Base-by-base conservation (phyloP, 2,888 invertebrate genomes). In the Temnothorax rugatulus region DNA sequence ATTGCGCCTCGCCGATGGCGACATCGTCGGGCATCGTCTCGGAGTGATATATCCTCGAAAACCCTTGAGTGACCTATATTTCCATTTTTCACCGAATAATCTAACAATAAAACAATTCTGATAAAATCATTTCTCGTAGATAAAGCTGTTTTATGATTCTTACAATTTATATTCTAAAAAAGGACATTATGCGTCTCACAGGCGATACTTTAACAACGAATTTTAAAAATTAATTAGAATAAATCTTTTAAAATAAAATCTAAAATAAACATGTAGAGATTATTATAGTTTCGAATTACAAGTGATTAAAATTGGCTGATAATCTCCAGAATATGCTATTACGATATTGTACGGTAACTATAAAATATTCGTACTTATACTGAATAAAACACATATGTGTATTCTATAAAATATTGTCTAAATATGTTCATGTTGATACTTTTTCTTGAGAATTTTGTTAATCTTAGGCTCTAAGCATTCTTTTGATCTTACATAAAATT, bases 1-100 rank as follows among this genome's bases (percentile, higher is more conserved):
- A 79, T 73, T 54, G 73, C 34, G 29, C 21, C 25, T 79, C 21
- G 47, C 21, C 57, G 71, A 59, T 66, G 38, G 52, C 52, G 25
- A 66, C 52, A n/a, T 76, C 50, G 52, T 54, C 61, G 44, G 29
- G 25, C 59, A 41, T 41, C 34, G 13, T 63, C 34, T 57, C 34
- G 21, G 9, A 73, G 34, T 66, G 25, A 18, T 68, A 44, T 41
- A 54, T 54, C 15, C 73, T 47, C 13, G 44, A 29, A 13, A 79
- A 47, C 8, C 9, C 34, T 34, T 44, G 21, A 34, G 4, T 41
- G 34, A 77, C 25, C 29, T 69, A 25, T 73, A 38, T 59, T 79
- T 73, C 18, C 47, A 34, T 79, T 59, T 18, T 38, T 57, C 3
- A 18, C 1, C 41, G 44, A 25, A 13, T 15, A 54, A 52, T 64